Base-by-base conservation (phyloP, 2,113 vertebrate species). In the Dunckerocampus dactyliophorus region DNA sequence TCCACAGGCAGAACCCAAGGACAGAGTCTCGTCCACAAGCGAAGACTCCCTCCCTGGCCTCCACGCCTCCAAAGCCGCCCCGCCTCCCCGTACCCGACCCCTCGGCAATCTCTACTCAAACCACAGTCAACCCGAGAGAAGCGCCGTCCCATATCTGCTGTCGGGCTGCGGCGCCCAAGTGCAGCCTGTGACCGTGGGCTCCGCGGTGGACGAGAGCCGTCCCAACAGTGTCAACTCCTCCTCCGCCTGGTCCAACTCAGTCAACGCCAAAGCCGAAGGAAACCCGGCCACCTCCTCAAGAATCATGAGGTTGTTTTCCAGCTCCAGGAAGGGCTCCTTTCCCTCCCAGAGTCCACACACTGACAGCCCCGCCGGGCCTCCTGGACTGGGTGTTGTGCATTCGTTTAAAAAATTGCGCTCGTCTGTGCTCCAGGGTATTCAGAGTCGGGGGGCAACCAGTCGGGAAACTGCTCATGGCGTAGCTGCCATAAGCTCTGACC, bases 351-450 rank as follows among this genome's bases (percentile, higher is more conserved):
- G 65, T 63, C 39, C 61, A 14, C 68, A 72, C 37, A 22, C 85
- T 0, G 92, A 94, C 20, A 74, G 89, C 72, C 83, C 92, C 31
- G 87, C 92, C 14, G 91, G 93, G n/a, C 86, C 96, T 20, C 87
- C 94, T 57, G 93, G 93, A 52, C 87, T 98, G 28, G 92, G 87
- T 39, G 95, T 95, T 67, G 91, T 97, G 90, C 93, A 94, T 14
- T 95, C 94, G 42, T 98, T 99, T 70, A 98, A 96, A 80, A 98
- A 96, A 70, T 58, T 98, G 4, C 94, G 93, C 65, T 93, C 95
- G 1, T 94, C 96, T 0, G 93, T 95, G 59, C 88, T 95, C 2
- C 96, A 95, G 79, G 95, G 95, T 21, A 94, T 94, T 73, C 95
- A 96, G 84, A 90, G 79, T 68, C 90, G 86, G 58, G 94, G 92